These are phyloP conservation scores for Xyliphius kryptos DNA, from an alignment of 2,113 vertebrate genomes.

Conservation along the genomic window DNA sequence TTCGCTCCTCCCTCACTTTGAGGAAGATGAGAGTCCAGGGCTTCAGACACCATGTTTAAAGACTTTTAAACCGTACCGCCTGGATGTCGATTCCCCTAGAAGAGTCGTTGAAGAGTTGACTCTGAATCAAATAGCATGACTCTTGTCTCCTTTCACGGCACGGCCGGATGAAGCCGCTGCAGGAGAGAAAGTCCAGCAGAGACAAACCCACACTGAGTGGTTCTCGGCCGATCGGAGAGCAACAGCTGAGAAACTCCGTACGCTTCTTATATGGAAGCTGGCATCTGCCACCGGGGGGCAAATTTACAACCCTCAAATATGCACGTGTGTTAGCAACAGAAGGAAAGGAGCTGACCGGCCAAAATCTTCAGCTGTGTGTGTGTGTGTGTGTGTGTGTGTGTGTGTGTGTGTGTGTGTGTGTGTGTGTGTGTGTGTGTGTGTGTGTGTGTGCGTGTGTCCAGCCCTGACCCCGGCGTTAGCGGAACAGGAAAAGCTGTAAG, in stretches of 20 bases:
- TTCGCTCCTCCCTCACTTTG: too few relatives aligned
- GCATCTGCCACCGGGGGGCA: constrained; percentile 61
- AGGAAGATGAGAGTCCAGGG: too few relatives aligned
- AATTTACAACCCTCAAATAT: constrained; percentile 54
- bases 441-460: constrained; percentile 30
- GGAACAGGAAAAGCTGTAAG: constrained; percentile 48
- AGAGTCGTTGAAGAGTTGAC: too few relatives aligned
- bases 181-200: constrained; percentile 55
- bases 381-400: constrained; percentile 20
- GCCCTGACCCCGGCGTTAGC: constrained; percentile 44
- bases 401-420: constrained; percentile 27
- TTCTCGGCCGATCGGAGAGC: constrained; percentile 61
- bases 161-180: constrained; percentile 54
- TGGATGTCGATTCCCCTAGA: too few relatives aligned
- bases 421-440: constrained; percentile 26
- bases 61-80: too few relatives aligned
- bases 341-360: constrained; percentile 40
- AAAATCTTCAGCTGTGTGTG: constrained; percentile 38
- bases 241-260: constrained; percentile 63
- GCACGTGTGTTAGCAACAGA: constrained; percentile 22
- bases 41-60: too few relatives aligned
- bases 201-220: constrained; percentile 51
- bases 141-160: background rate
- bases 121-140: too few relatives aligned
- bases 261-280: constrained; percentile 59